Percentiles rank a stretch among this genome's conserved stretches.
phyloP scores from a whole-genome alignment of 2,888 invertebrate species.

The Colletes collaris region DNA sequence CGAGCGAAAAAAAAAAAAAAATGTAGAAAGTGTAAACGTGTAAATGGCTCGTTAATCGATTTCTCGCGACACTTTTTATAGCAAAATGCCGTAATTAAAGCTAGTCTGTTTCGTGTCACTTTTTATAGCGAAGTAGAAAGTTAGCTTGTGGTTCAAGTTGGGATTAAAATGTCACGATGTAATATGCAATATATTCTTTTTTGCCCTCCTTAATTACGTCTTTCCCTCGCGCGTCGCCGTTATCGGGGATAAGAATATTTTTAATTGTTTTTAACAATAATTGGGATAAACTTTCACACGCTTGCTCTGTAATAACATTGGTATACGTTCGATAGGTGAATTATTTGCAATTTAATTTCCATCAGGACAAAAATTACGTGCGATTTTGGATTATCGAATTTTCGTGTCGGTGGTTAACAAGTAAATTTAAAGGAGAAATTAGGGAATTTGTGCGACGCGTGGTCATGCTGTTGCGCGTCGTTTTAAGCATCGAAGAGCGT shows the following conservation, averaged over 20 bases:
- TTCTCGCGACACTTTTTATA: slow-evolving; percentile 65
- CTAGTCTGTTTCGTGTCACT: slow-evolving; percentile 67
- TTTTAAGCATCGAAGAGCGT: slow-evolving; percentile 44
- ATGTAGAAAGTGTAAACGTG: slow-evolving; percentile 54
- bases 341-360: no score
- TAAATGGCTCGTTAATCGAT: slow-evolving; percentile 51
- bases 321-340: no score
- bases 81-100: slow-evolving; percentile 59
- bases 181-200: slow-evolving; percentile 38
- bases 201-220: slow-evolving; percentile 21
- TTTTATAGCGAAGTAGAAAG: slow-evolving; percentile 70
- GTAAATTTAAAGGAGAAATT: no score
- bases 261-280: no score
- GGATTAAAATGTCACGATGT: slow-evolving; percentile 68
- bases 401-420: no score
- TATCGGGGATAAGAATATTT: not conserved
- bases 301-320: no score
- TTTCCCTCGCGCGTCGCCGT: not conserved
- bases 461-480: no score
- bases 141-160: slow-evolving; percentile 69
- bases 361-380: no score
- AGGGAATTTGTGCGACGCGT: no score
- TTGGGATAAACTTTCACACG: no score
- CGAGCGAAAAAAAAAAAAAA: slow-evolving; percentile 3
- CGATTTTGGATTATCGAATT: no score